These are phyloP conservation scores for Pocillopora meandrina DNA, from an alignment of 92 coral and sea anemone genomes.

Conservation along the genomic window DNA sequence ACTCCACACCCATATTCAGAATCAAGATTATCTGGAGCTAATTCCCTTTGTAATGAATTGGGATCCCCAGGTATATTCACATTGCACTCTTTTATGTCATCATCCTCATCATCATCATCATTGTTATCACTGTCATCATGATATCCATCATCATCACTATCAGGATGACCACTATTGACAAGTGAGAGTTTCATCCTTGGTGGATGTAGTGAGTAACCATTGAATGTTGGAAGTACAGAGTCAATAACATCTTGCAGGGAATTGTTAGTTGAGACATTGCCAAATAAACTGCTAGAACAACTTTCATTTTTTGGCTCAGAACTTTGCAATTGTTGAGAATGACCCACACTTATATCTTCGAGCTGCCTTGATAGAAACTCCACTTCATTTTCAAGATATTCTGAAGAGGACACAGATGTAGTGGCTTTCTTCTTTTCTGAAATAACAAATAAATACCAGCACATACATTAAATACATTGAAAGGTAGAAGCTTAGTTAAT, in stretches of 20 bases:
- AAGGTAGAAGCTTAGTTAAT: too few relatives aligned
- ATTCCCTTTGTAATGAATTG: background rate
- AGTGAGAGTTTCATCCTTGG: too few relatives aligned
- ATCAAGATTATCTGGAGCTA: background rate
- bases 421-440: slow-evolving; percentile 23
- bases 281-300: background rate
- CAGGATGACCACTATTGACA: too few relatives aligned
- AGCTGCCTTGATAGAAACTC: slow-evolving; percentile 27
- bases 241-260: slow-evolving; percentile 40
- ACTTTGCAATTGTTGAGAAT: background rate
- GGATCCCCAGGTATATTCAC: background rate
- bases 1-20: background rate
- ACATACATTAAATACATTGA: too few relatives aligned
- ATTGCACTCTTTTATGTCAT: background rate
- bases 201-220: too few relatives aligned
- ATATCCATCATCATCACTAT: background rate
- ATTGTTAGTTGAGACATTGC: background rate
- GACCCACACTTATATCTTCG: slow-evolving; percentile 23
- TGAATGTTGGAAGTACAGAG: slow-evolving; percentile 17
- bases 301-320: background rate
- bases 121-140: background rate
- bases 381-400: slow-evolving; percentile 3
- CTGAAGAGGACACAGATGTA: background rate
- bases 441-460: background rate
- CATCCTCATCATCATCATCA: background rate